Evolutionary conservation across 2,888 invertebrate genomes (phyloP).

Genomic region (Apomyelois bistriatella): DNA sequence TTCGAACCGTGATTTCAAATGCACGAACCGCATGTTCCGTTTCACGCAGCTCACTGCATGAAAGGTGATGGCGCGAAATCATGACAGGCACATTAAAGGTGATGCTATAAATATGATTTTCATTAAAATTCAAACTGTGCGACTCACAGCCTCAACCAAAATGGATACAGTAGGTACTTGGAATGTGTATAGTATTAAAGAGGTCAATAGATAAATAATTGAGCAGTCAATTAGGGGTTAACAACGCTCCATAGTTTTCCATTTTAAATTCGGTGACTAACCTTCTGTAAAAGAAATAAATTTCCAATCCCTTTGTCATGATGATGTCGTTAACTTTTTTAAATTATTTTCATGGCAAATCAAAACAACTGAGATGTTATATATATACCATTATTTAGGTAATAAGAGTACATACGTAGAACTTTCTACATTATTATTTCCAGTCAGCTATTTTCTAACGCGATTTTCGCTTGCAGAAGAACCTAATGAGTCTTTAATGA

Average conservation of each 20-base stretch:
- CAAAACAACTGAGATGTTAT: no score
- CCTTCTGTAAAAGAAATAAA: no score
- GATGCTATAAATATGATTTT: slow-evolving; percentile 42
- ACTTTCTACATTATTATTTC: neutral
- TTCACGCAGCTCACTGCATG: slow-evolving; percentile 42
- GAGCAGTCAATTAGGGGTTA: slow-evolving; percentile 32
- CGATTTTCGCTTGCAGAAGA: neutral
- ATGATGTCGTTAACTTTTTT: no score
- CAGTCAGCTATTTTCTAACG: neutral
- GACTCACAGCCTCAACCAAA: slow-evolving; percentile 37
- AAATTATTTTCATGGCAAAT: neutral
- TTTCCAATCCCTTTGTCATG: no score
- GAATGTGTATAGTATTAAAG: slow-evolving; percentile 39
- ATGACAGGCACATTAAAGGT: slow-evolving; percentile 41
- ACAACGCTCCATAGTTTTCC: neutral
- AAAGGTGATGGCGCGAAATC: slow-evolving; percentile 40
- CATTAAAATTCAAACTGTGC: slow-evolving; percentile 54
- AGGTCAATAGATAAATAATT: slow-evolving; percentile 66
- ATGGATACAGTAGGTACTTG: slow-evolving; percentile 32
- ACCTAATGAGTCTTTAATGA: neutral
- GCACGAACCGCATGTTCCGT: slow-evolving; percentile 44
- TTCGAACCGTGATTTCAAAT: slow-evolving; percentile 32
- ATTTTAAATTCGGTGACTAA: neutral
- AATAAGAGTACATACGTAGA: neutral
- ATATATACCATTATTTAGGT: no score